Conservation (phyloP, 1,140 invertebrate species). For the Trialeurodes vaporariorum region DNA sequence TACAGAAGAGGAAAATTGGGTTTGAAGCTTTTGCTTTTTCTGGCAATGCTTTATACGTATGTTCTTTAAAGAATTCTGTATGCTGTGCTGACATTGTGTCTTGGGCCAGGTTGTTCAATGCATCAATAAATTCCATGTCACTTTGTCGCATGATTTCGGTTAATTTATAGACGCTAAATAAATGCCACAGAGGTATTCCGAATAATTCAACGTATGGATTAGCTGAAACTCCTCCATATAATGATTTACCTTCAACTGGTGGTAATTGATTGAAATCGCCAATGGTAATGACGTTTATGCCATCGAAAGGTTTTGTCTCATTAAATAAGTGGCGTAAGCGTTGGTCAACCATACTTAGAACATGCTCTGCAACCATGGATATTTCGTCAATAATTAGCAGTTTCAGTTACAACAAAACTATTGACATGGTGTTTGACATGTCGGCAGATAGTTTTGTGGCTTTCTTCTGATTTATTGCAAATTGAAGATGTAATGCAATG, state of each 20-base stretch:
- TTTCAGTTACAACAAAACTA: constrained; percentile 10
- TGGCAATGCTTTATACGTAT: neutral
- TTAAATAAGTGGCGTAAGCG: constrained; percentile 15
- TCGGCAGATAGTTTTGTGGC: neutral
- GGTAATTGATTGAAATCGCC: constrained; percentile 21
- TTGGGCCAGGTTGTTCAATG: constrained; percentile 14
- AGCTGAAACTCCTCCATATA: constrained; percentile 7
- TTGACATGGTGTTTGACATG: neutral
- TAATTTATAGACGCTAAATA: constrained; percentile 15
- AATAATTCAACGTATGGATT: constrained; percentile 8
- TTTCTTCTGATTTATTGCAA: neutral
- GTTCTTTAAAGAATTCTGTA: neutral
- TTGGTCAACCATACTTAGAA: constrained; percentile 14
- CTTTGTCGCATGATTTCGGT: constrained; percentile 20
- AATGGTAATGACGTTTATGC: constrained; percentile 11
- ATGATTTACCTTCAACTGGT: constrained; percentile 15
- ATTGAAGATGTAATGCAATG: constrained; percentile 8
- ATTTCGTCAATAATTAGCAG: constrained; percentile 20
- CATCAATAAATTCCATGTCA: constrained; percentile 14
- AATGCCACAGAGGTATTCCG: constrained; percentile 11
- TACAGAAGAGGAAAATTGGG: neutral
- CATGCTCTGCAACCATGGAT: constrained; percentile 10
- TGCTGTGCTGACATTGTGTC: constrained; percentile 9
- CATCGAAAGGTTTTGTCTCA: constrained; percentile 10
- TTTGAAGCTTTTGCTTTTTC: neutral